phyloP scores from a whole-genome alignment of 2,797 vertebrate genomes.

The Coccyzus lansbergi region DNA sequence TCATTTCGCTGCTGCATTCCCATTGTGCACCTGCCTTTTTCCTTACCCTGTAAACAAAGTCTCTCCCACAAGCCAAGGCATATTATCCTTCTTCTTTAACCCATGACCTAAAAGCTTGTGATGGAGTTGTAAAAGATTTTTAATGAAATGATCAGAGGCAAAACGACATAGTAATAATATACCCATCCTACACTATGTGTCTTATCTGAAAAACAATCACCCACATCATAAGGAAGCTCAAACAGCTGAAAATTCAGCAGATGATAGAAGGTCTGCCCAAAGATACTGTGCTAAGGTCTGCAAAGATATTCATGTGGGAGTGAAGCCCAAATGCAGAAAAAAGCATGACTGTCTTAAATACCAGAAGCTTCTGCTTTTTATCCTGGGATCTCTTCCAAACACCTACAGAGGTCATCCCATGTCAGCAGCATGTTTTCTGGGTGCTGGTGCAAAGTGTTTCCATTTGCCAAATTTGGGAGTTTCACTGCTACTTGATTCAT shows the following conservation, averaged over 20 bases:
- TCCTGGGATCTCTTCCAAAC: neutral
- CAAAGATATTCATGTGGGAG: neutral
- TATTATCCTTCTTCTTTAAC: conserved; percentile 30
- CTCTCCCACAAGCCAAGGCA: conserved; percentile 28
- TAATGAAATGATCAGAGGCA: conserved; percentile 47
- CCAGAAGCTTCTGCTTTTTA: neutral
- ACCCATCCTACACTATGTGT: conserved; percentile 37
- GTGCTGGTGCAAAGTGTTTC: neutral
- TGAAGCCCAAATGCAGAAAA: neutral
- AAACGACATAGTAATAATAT: conserved; percentile 34
- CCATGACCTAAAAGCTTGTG: conserved; percentile 36
- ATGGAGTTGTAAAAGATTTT: conserved; percentile 2
- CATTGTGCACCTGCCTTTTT: conserved; percentile 27
- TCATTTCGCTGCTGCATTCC: neutral
- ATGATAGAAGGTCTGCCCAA: conserved; percentile 8
- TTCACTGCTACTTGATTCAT: neutral
- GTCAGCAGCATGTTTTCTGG: accelerated
- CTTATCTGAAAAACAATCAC: conserved; percentile 50
- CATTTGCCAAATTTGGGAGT: neutral
- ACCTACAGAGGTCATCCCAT: neutral
- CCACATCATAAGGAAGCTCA: conserved; percentile 51
- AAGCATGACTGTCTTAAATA: neutral
- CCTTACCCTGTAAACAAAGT: conserved; percentile 38
- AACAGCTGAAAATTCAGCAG: conserved; percentile 23
- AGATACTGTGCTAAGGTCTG: neutral